phyloP scores from a whole-genome alignment of 2,113 vertebrate species.

The Zosterops pallidus region DNA sequence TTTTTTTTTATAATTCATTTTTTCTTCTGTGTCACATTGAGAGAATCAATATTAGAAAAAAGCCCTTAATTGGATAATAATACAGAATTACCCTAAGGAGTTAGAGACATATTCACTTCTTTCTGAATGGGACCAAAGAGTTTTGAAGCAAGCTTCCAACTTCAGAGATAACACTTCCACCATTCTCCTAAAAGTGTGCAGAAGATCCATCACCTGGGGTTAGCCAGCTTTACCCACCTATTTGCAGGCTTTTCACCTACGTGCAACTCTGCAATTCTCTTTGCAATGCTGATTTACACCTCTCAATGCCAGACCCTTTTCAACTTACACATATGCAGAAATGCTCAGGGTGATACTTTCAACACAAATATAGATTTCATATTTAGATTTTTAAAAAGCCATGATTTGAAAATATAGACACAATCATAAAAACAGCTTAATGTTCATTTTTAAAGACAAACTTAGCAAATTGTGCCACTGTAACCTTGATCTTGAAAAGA shows the following conservation, averaged over 20 bases:
- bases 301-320: background rate
- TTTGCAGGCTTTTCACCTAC: background rate
- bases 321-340: background rate
- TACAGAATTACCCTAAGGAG: background rate
- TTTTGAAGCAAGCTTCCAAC: background rate
- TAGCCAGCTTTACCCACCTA: background rate
- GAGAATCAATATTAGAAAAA: background rate
- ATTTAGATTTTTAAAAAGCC: background rate
- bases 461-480: background rate
- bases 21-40: background rate
- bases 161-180: background rate
- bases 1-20: background rate
- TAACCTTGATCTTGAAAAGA: background rate
- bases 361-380: background rate
- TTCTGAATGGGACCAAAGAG: background rate
- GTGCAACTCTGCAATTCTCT: background rate
- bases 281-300: background rate
- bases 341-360: background rate
- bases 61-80: background rate
- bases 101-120: background rate
- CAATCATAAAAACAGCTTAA: background rate
- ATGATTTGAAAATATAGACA: background rate
- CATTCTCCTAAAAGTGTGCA: background rate
- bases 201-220: background rate
- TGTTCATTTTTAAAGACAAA: background rate